Evolutionary conservation across 2,888 invertebrate genomes (phyloP).

Genomic region (Oscheius sp.): DNA sequence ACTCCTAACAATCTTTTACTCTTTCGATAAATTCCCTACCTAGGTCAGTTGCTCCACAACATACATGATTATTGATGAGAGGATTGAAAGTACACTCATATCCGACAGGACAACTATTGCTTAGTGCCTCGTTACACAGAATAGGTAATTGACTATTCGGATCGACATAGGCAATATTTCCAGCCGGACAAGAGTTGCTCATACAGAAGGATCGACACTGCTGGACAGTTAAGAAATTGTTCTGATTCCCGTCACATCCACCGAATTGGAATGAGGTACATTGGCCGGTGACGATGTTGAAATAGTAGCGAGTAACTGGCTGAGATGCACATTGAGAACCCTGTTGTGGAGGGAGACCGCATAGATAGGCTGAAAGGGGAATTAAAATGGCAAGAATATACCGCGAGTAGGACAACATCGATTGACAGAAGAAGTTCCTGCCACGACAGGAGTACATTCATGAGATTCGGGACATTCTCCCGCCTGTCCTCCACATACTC

Average conservation of each 20-base stretch:
- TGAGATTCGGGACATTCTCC: conserved; percentile 51
- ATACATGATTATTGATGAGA: conserved; percentile 55
- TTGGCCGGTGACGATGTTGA: conserved; percentile 64
- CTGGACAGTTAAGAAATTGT: conserved; percentile 59
- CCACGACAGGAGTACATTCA: conserved; percentile 55
- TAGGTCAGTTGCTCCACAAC: conserved; percentile 60
- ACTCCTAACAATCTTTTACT: conserved; percentile 35
- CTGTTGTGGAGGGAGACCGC: conserved; percentile 55
- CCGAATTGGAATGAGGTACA: conserved; percentile 62
- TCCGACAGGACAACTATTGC: conserved; percentile 51
- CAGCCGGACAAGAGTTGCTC: conserved; percentile 54
- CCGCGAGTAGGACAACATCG: conserved; percentile 58
- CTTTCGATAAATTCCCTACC: conserved; percentile 29
- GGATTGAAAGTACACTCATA: conserved; percentile 53
- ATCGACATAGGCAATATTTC: conserved; percentile 60
- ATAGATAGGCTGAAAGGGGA: conserved; percentile 48
- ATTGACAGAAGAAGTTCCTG: conserved; percentile 47
- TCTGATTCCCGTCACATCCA: conserved; percentile 63
- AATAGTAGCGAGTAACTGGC: conserved; percentile 54
- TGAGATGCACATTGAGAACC: conserved; percentile 51
- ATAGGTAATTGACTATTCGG: conserved; percentile 58
- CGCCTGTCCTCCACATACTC: conserved; percentile 43
- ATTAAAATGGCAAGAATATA: neutral
- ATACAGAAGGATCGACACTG: conserved; percentile 59
- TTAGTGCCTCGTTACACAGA: conserved; percentile 56